These are phyloP conservation scores for Orchesella cincta DNA, from an alignment of 1,140 invertebrate genomes.

Conservation along the genomic window DNA sequence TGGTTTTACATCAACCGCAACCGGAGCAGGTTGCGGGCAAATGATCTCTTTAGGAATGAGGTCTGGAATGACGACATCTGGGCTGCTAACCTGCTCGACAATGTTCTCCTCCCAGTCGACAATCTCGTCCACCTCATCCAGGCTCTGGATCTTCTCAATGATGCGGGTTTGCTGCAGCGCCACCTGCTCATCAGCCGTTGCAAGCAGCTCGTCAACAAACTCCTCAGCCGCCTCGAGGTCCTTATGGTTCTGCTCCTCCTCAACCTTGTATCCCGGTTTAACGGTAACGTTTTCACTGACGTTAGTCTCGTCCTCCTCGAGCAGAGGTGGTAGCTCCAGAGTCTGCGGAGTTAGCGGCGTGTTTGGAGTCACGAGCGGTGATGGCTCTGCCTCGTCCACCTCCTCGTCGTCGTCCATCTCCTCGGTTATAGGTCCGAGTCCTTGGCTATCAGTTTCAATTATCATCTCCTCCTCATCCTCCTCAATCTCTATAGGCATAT, in stretches of 20 bases:
- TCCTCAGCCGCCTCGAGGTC: neutral
- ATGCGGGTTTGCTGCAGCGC: neutral
- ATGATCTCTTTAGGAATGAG: neutral
- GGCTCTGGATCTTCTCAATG: slow-evolving; percentile 1
- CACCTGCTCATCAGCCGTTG: neutral
- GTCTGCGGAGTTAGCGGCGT: neutral
- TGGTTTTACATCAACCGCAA: too few species aligned
- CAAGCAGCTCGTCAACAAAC: neutral
- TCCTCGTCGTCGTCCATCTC: neutral
- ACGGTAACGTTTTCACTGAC: neutral
- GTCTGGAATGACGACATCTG: slow-evolving; percentile 12
- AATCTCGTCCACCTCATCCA: slow-evolving; percentile 19
- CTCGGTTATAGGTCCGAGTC: neutral
- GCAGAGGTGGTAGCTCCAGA: neutral
- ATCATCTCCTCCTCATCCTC: slow-evolving; percentile 2
- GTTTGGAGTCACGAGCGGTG: neutral
- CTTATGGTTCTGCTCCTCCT: neutral
- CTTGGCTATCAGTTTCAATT: neutral
- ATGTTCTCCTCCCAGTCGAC: neutral
- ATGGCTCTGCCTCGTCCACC: neutral
- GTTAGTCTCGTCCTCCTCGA: neutral
- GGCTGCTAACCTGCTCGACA: neutral
- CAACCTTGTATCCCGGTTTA: neutral
- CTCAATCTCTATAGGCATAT: neutral
- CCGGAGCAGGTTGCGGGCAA: too few species aligned